Evolutionary conservation across 2,888 invertebrate species (phyloP).

Genomic region (Conistra vaccinii): DNA sequence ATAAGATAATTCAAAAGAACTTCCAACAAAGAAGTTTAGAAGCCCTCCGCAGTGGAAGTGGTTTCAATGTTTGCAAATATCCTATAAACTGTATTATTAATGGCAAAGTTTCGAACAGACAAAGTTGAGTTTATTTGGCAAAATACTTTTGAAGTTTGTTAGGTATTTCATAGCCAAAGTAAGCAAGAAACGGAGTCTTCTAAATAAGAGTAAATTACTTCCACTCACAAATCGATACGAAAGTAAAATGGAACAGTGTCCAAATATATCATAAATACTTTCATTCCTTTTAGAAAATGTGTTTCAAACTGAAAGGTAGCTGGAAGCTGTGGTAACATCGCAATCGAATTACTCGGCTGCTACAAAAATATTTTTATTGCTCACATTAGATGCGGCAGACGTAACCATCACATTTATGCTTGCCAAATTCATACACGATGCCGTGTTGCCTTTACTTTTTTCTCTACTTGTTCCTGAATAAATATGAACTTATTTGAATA

Average conservation of each 20-base stretch:
- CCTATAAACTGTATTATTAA: slow-evolving; percentile 53
- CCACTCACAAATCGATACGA: slow-evolving; percentile 7
- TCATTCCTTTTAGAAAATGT: slow-evolving; percentile 30
- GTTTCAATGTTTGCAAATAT: slow-evolving; percentile 51
- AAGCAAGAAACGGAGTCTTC: slow-evolving; percentile 18
- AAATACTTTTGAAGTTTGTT: slow-evolving; percentile 33
- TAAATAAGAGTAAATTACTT: slow-evolving; percentile 17
- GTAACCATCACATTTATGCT: slow-evolving; percentile 71
- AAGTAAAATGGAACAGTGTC: slow-evolving; percentile 23
- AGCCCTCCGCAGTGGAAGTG: slow-evolving; percentile 38
- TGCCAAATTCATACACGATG: slow-evolving; percentile 67
- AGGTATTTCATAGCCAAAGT: slow-evolving; percentile 19
- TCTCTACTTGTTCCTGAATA: slow-evolving; percentile 67
- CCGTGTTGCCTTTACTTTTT: slow-evolving; percentile 59
- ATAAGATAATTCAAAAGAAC: slow-evolving; percentile 45
- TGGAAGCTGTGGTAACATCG: slow-evolving; percentile 32
- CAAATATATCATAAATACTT: slow-evolving; percentile 37
- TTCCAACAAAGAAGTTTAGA: slow-evolving; percentile 59
- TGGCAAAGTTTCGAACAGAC: slow-evolving; percentile 33
- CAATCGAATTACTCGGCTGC: slow-evolving; percentile 42
- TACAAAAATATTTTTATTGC: slow-evolving; percentile 67
- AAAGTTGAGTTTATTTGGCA: slow-evolving; percentile 43
- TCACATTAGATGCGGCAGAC: slow-evolving; percentile 63
- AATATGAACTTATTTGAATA: slow-evolving; percentile 71
- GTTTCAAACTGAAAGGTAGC: slow-evolving; percentile 32